Percentiles rank a stretch among this genome's conserved stretches.
These are phyloP conservation scores for Calephelis nemesis DNA, from an alignment of 1,140 invertebrate species.

Conservation along the genomic window DNA sequence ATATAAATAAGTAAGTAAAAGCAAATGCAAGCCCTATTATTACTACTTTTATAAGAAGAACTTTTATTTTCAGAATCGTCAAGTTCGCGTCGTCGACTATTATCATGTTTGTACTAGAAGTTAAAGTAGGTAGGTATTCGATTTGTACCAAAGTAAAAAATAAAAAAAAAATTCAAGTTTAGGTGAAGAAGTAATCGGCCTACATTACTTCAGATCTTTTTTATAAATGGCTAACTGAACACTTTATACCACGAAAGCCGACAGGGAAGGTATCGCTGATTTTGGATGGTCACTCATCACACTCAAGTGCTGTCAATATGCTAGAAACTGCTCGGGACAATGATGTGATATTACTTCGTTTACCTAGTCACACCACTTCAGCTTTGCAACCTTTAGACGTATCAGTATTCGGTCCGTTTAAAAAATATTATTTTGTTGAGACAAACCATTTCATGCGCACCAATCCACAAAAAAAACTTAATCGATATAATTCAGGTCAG, in stretches of 20 bases:
- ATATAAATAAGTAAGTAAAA: neutral
- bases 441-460: constrained; percentile 36
- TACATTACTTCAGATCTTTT: constrained; percentile 58
- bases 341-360: constrained; percentile 52
- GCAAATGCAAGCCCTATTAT: neutral
- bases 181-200: constrained; percentile 51
- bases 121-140: neutral
- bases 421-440: constrained; percentile 37
- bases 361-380: constrained; percentile 48
- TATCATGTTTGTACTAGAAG: neutral
- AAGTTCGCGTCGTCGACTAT: neutral
- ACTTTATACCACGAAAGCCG: constrained; percentile 55
- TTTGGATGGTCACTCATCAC: constrained; percentile 63
- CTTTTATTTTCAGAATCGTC: neutral
- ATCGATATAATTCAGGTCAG: constrained; percentile 29
- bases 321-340: constrained; percentile 49
- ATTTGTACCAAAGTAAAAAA: no score
- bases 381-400: constrained; percentile 50
- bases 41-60: neutral
- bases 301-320: constrained; percentile 42
- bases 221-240: constrained; percentile 52
- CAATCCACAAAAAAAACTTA: constrained; percentile 31
- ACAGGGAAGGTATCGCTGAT: constrained; percentile 52
- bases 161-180: constrained; percentile 26
- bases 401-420: constrained; percentile 45